Conservation (phyloP, 2,888 invertebrate species). For the Heliconius charithonia region DNA sequence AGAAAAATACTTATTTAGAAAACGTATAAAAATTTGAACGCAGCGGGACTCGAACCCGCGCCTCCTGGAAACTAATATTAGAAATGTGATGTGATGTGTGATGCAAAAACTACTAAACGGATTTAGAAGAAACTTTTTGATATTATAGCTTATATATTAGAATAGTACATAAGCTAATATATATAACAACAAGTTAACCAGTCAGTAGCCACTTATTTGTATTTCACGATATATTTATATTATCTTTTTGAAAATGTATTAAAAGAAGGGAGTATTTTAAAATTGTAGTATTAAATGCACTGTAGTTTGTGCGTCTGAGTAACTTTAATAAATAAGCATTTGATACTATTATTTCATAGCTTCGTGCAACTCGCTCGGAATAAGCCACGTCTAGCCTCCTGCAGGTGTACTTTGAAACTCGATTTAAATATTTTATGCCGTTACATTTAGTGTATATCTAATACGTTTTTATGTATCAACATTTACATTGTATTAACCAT, state of each 20-base stretch:
- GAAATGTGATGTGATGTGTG: no score
- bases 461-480: background rate
- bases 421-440: conserved; percentile 25
- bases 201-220: no score
- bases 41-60: no score
- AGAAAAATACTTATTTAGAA: no score
- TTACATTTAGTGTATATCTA: conserved; percentile 10
- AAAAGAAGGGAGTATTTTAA: background rate
- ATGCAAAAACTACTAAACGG: no score
- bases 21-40: no score
- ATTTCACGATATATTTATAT: no score
- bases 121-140: no score
- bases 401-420: conserved; percentile 22
- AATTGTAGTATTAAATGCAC: background rate
- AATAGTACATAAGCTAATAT: no score
- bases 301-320: background rate
- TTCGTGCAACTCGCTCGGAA: conserved; percentile 23
- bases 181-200: no score
- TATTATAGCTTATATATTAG: no score
- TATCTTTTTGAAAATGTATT: background rate
- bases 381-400: conserved; percentile 30
- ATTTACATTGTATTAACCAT: background rate
- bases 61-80: no score
- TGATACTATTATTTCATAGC: conserved; percentile 29
- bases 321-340: conserved; percentile 26